These are phyloP conservation scores for Ceyx margarethae DNA, from an alignment of 2,113 vertebrate species.

Conservation along the genomic window DNA sequence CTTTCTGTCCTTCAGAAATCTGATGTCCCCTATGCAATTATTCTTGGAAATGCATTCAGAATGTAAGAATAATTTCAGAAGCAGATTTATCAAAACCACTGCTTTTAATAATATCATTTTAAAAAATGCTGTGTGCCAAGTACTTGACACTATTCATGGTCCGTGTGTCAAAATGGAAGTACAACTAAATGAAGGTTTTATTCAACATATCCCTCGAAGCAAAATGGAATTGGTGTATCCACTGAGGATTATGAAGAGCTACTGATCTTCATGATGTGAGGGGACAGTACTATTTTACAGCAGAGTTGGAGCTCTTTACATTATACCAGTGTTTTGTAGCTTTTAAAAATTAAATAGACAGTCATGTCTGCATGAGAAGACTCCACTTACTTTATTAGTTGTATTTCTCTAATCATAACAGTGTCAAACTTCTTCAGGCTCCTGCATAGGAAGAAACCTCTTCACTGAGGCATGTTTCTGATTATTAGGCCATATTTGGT, in stretches of 20 bases:
- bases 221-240: neutral
- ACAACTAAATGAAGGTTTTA: neutral
- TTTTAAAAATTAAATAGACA: neutral
- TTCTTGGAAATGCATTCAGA: neutral
- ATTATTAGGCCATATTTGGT: neutral
- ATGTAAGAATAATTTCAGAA: neutral
- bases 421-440: neutral
- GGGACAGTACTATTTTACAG: neutral
- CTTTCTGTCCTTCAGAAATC: neutral
- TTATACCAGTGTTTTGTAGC: neutral
- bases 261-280: neutral
- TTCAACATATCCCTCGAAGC: neutral
- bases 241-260: neutral
- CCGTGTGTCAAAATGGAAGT: neutral
- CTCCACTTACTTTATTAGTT: neutral
- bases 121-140: neutral
- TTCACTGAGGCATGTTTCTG: neutral
- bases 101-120: neutral
- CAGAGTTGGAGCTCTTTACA: neutral
- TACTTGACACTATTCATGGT: neutral
- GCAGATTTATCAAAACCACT: neutral
- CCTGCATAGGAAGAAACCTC: neutral
- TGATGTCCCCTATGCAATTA: neutral
- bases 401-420: neutral
- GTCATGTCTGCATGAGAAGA: neutral